Evolutionary conservation across 2,113 vertebrate genomes (phyloP), one percentile per base, ranked within the genome.

Genomic region (Anarrhichthys ocellatus): DNA sequence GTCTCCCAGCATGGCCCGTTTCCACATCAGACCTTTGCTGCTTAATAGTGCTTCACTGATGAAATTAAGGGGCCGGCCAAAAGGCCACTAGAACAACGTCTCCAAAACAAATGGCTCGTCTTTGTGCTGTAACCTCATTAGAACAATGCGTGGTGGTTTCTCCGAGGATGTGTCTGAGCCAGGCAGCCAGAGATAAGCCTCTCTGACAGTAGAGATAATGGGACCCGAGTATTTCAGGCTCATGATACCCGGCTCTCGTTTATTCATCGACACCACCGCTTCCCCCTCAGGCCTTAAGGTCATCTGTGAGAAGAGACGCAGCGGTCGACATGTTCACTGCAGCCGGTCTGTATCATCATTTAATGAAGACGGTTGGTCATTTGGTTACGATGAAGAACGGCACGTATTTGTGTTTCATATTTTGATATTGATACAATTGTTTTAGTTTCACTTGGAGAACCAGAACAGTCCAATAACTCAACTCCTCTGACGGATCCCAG

Each of bases 11-110:
- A 70, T 18, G 80, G 58, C 84, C 24, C 63, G 59, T 68, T 84
- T 84, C 77, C 71, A 83, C 76, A 38, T 67, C 81, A 71, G 82
- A 75, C 82, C 81, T 80, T 91, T 86, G 62, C 63, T 83, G 87
- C 73, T 87, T 91, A 94, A 91, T 93, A 88, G 79, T 74, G 88
- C 87, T 92, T 93, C 87, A 93, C 90, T 94, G 92, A 94, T 94
- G 74, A 91, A 90, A 93, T 94, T 91, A 93, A 84, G 81, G 86
- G 84, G 71, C 66, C 27, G 81, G 70, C 81, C 85, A 90, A 94
- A 92, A 92, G 87, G 91, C 86, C 92, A 89, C 80, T 70, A 72
- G 83, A 85, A 86, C 78, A 90, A 92, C 58, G 29, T 85, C 81
- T 85, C 76, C 78, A 87, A 90, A 91, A 87, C 79, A 88, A 89